These are phyloP conservation scores for Lordiphosa andalusiaca DNA, from an alignment of 2,888 invertebrate genomes.

Conservation along the genomic window DNA sequence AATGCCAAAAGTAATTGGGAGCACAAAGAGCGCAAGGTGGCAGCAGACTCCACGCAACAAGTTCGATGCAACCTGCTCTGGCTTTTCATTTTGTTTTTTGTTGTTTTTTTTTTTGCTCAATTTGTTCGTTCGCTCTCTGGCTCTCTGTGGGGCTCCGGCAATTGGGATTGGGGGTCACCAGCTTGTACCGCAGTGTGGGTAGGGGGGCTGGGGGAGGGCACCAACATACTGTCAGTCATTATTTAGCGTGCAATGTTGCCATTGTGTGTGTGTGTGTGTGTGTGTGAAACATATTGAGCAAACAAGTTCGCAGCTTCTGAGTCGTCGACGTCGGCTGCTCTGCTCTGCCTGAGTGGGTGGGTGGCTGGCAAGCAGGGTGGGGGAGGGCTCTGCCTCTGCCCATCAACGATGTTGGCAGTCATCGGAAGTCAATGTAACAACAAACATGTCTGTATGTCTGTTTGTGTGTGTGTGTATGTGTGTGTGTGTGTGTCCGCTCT, in stretches of 20 bases:
- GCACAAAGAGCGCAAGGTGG: slow-evolving; percentile 76
- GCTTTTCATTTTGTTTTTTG: too few relatives aligned
- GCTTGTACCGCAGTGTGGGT: slow-evolving; percentile 3
- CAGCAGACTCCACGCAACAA: slow-evolving; percentile 60
- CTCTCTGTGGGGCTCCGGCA: slow-evolving; percentile 38
- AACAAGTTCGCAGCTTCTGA: slow-evolving; percentile 78
- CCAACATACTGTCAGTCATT: slow-evolving; percentile 75
- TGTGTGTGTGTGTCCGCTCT: slow-evolving; percentile 42
- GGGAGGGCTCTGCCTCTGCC: slow-evolving; percentile 24
- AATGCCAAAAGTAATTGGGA: slow-evolving; percentile 77
- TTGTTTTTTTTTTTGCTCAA: slow-evolving; percentile 3
- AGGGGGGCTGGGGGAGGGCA: slow-evolving; percentile 42
- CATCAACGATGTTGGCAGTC: slow-evolving; percentile 56
- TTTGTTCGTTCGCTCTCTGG: slow-evolving; percentile 28
- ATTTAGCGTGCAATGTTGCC: slow-evolving; percentile 60
- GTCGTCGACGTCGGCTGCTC: slow-evolving; percentile 34
- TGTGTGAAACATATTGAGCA: slow-evolving; percentile 76
- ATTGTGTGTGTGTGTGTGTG: slow-evolving; percentile 42
- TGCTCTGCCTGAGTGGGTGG: slow-evolving; percentile 27
- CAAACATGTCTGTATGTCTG: slow-evolving; percentile 53
- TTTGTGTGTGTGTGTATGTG: slow-evolving; percentile 11
- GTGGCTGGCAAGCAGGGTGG: slow-evolving; percentile 22
- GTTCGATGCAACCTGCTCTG: slow-evolving; percentile 53
- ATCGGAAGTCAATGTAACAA: slow-evolving; percentile 76
- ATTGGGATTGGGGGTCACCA: slow-evolving; percentile 74